These are phyloP conservation scores for Esox lucius DNA, from an alignment of 2,797 vertebrate genomes.

Conservation along the genomic window DNA sequence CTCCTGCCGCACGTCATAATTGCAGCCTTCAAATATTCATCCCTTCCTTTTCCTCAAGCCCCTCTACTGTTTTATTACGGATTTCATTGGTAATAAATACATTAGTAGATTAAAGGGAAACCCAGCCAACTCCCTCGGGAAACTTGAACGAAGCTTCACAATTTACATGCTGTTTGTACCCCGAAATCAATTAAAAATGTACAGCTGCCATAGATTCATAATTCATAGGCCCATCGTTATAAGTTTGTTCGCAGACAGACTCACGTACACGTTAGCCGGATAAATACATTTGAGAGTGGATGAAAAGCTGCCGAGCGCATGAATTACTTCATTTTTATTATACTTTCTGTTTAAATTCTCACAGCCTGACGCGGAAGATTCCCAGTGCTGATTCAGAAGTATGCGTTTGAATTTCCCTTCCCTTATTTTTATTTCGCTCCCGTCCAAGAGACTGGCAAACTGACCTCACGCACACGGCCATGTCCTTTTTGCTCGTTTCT, in stretches of 20 bases:
- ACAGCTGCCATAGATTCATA: slow-evolving; percentile 72
- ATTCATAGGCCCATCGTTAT: slow-evolving; percentile 70
- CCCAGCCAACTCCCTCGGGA: slow-evolving; percentile 55
- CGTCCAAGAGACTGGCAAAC: not conserved
- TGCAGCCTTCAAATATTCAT: slow-evolving; percentile 66
- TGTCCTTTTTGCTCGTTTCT: slow-evolving; percentile 6
- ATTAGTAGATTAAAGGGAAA: slow-evolving; percentile 68
- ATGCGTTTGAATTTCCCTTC: not conserved
- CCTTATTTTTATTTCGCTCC: not conserved
- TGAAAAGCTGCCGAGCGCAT: not conserved
- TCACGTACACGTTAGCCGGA: slow-evolving; percentile 49
- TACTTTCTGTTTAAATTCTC: not conserved
- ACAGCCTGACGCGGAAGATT: not conserved
- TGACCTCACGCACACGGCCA: not conserved
- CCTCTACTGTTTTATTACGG: slow-evolving; percentile 45
- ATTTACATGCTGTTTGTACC: slow-evolving; percentile 75
- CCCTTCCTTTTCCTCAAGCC: slow-evolving; percentile 33
- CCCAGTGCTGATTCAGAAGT: not conserved
- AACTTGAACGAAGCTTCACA: slow-evolving; percentile 53
- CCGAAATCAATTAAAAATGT: slow-evolving; percentile 76
- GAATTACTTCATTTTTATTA: not conserved
- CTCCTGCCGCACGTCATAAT: slow-evolving; percentile 43
- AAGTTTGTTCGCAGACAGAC: slow-evolving; percentile 46
- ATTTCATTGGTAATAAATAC: slow-evolving; percentile 68
- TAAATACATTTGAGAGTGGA: slow-evolving; percentile 42